Percentiles rank a stretch among this genome's conserved stretches.
phyloP scores from a whole-genome alignment of 37 sponge, comb jelly and placozoan species.

The Crambe crambe region DNA sequence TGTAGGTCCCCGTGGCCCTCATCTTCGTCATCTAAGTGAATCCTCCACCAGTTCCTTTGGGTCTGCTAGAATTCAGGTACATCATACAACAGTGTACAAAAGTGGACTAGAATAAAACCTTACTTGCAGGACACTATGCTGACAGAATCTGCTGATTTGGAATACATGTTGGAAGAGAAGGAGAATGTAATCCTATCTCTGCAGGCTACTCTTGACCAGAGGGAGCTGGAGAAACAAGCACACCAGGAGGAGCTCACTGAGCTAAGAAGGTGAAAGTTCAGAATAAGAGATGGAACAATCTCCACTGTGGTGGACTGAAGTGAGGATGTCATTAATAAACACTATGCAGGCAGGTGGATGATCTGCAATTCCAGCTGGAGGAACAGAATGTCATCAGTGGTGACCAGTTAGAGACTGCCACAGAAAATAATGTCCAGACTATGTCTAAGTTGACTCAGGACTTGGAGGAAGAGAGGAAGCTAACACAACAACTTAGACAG shows the following conservation, averaged over 20 bases:
- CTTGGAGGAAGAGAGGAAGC: slow-evolving; percentile 39
- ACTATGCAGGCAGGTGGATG: slow-evolving; percentile 69
- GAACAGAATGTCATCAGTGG: slow-evolving; percentile 67
- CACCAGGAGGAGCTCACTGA: slow-evolving; percentile 38
- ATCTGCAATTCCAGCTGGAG: slow-evolving; percentile 79
- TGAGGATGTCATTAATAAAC: no score
- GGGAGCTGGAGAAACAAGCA: slow-evolving; percentile 47
- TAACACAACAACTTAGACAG: neutral
- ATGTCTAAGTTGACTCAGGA: slow-evolving; percentile 2
- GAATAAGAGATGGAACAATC: no score
- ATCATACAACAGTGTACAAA: neutral
- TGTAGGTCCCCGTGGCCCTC: no score
- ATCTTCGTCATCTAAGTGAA: neutral
- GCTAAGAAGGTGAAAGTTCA: slow-evolving; percentile 43
- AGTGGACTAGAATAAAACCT: neutral
- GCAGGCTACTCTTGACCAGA: slow-evolving; percentile 31
- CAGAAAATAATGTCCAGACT: neutral
- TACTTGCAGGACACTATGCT: neutral
- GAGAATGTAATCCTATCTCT: slow-evolving; percentile 27
- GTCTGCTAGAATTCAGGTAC: slow-evolving; percentile 7
- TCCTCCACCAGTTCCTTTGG: slow-evolving; percentile 28
- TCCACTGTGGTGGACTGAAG: no score
- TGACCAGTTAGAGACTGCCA: slow-evolving; percentile 41
- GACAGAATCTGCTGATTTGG: neutral
- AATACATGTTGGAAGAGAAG: slow-evolving; percentile 39